Evolutionary conservation across 2,888 invertebrate species (phyloP).

Genomic region (Drosophila fulvimacula): DNA sequence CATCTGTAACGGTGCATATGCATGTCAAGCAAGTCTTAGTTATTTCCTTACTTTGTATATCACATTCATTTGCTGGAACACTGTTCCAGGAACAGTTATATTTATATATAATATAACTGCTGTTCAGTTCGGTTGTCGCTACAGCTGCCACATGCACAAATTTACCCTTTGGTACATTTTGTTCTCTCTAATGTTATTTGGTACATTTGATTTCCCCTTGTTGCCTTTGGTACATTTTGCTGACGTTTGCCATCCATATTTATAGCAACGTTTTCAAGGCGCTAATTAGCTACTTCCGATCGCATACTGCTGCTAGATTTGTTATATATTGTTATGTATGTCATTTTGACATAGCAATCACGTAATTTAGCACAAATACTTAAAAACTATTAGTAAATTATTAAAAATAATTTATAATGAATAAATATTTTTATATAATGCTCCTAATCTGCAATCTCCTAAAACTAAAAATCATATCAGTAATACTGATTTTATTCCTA

Average conservation of each 20-base stretch:
- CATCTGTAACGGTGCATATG: neutral
- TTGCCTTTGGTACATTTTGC: neutral
- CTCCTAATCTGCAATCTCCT: neutral
- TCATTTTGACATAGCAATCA: neutral
- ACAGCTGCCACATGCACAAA: constrained; percentile 5
- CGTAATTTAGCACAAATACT: neutral
- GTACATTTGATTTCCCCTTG: neutral
- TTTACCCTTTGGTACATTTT: neutral
- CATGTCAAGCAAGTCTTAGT: neutral
- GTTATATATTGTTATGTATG: neutral
- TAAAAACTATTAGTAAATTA: no score
- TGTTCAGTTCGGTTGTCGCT: neutral
- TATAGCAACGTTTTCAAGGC: neutral
- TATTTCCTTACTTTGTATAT: neutral
- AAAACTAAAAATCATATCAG: neutral
- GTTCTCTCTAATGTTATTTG: neutral
- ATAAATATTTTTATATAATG: no score
- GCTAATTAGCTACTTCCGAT: constrained; percentile 2
- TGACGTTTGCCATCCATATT: neutral
- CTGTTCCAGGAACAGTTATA: neutral
- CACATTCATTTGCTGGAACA: neutral
- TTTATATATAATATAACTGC: neutral
- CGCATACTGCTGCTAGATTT: neutral
- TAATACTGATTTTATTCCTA: neutral
- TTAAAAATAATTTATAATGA: no score